These are phyloP conservation scores for Rhinopithecus roxellana DNA, from an alignment of 2,113 vertebrate genomes.

Conservation along the genomic window DNA sequence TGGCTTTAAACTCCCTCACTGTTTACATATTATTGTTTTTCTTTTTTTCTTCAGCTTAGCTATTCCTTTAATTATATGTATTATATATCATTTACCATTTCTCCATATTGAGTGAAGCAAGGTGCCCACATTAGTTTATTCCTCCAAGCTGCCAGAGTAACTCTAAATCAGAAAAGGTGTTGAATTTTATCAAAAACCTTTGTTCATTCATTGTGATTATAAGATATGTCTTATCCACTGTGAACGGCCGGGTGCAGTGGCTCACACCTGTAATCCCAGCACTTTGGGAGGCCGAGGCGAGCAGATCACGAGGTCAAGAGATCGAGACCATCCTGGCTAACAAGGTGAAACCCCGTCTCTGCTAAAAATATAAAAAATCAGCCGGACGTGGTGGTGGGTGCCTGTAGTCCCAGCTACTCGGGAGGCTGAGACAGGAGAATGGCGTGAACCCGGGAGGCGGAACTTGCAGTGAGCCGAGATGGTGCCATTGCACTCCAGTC, in stretches of 20 bases:
- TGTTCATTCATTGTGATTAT: not conserved
- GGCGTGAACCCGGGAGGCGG: too few relatives aligned
- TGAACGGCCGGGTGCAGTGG: not conserved
- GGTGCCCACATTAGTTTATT: not conserved
- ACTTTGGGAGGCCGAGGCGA: too few relatives aligned
- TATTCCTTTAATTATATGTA: not conserved
- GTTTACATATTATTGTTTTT: not conserved
- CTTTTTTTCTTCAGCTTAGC: not conserved
- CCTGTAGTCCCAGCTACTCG: too few relatives aligned
- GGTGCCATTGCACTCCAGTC: too few relatives aligned
- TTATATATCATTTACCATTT: not conserved
- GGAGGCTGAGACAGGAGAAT: too few relatives aligned
- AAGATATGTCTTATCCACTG: not conserved
- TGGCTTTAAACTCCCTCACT: not conserved
- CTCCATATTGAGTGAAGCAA: not conserved
- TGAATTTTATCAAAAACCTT: slow-evolving; percentile 16
- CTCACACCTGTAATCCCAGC: too few relatives aligned
- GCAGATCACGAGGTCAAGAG: too few relatives aligned
- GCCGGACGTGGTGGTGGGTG: too few relatives aligned
- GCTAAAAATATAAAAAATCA: too few relatives aligned
- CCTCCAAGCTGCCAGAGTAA: not conserved
- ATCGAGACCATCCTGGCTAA: too few relatives aligned
- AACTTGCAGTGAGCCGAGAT: too few relatives aligned
- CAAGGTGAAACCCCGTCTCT: too few relatives aligned
- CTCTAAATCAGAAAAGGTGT: not conserved